These are phyloP conservation scores for Paralichthys olivaceus DNA, from an alignment of 2,113 vertebrate species.

Conservation along the genomic window DNA sequence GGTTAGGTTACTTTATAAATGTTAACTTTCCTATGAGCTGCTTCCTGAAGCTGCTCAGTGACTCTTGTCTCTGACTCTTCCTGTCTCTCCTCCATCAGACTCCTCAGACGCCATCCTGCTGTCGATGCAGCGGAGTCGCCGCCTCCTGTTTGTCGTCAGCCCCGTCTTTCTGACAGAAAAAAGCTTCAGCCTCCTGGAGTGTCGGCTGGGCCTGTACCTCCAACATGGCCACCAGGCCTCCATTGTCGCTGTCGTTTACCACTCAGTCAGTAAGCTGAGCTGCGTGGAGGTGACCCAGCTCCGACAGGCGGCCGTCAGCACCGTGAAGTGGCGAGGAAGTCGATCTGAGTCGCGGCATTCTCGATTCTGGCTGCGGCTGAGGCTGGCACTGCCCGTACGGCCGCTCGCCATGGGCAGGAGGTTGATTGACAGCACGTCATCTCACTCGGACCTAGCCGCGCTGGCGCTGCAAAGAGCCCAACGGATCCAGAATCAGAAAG, in stretches of 20 bases:
- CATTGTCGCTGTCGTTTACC: conserved; percentile 86
- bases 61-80: background rate
- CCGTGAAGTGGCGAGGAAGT: conserved; percentile 87
- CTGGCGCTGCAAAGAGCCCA: conserved; percentile 76
- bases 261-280: conserved; percentile 77
- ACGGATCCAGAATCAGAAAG: conserved; percentile 30
- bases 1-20: too few relatives aligned
- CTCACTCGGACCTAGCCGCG: conserved; percentile 89
- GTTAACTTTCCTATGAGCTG: too few relatives aligned
- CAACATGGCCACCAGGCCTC: conserved; percentile 84
- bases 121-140: conserved; percentile 90
- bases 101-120: conserved; percentile 86
- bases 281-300: conserved; percentile 86
- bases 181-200: conserved; percentile 92
- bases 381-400: conserved; percentile 87
- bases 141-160: conserved; percentile 90
- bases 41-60: too few relatives aligned
- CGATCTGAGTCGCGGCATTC: conserved; percentile 83
- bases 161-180: conserved; percentile 88
- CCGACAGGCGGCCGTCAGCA: conserved; percentile 77
- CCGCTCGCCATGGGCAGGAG: conserved; percentile 84
- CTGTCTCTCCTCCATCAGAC: conserved; percentile 75
- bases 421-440: conserved; percentile 93
- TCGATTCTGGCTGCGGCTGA: conserved; percentile 90
- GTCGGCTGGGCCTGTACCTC: conserved; percentile 89